Evolutionary conservation across 2,888 invertebrate species (phyloP).

Genomic region (Celastrina argiolus): DNA sequence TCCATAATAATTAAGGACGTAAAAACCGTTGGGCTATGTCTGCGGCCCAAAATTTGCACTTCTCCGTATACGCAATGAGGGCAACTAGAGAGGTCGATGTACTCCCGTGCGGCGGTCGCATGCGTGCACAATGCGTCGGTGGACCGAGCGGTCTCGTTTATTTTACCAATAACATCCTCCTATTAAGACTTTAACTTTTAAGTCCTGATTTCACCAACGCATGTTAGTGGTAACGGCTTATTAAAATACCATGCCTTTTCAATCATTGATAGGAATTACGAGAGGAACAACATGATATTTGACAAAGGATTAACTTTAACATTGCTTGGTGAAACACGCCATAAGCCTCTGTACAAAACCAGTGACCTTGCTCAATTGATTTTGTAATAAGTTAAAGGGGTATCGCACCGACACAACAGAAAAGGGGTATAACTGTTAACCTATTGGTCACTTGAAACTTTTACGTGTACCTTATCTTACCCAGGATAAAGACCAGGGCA

Average conservation of each 20-base stretch:
- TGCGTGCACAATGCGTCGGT: constrained; percentile 41
- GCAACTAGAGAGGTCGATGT: constrained; percentile 52
- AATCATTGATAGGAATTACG: no score
- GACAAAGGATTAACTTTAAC: no score
- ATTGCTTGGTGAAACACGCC: no score
- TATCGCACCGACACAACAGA: no score
- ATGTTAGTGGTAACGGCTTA: no score
- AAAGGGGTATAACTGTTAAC: no score
- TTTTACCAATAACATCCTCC: constrained; percentile 33
- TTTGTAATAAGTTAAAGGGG: no score
- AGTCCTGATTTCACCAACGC: no score
- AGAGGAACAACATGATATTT: no score
- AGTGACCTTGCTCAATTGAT: no score
- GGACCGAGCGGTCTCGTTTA: constrained; percentile 36
- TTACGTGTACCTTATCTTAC: constrained; percentile 7
- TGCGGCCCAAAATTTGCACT: constrained; percentile 41
- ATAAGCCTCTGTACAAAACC: no score
- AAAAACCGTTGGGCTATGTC: constrained; percentile 25
- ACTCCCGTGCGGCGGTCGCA: constrained; percentile 50
- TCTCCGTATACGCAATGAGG: constrained; percentile 41
- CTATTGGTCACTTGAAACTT: neutral
- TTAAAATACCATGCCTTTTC: no score
- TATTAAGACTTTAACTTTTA: constrained; percentile 17
- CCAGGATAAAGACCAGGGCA: constrained; percentile 27
- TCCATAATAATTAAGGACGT: constrained; percentile 17